Percentiles rank a stretch among this genome's conserved stretches.
These are phyloP conservation scores for Carterocephalus palaemon DNA, from an alignment of 2,888 invertebrate genomes.

Conservation along the genomic window DNA sequence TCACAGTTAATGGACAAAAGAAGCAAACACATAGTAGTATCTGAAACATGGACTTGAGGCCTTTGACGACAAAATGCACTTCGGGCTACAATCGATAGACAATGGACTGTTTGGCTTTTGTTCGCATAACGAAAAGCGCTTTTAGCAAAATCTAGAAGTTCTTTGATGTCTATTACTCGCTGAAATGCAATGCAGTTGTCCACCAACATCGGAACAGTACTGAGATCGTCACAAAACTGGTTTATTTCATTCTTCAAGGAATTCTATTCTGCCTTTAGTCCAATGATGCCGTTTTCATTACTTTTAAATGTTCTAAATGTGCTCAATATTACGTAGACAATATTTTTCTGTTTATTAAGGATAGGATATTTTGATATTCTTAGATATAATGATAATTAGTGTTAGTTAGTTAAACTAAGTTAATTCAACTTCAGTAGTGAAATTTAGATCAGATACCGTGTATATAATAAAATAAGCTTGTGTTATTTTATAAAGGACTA, in stretches of 20 bases:
- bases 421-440: too few relatives aligned
- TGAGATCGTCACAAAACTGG: slow-evolving; percentile 2
- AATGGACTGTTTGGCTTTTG: slow-evolving; percentile 71
- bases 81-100: slow-evolving; percentile 67
- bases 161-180: slow-evolving; percentile 55
- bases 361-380: too few relatives aligned
- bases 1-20: slow-evolving; percentile 20
- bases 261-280: slow-evolving; percentile 43
- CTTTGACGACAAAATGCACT: slow-evolving; percentile 72
- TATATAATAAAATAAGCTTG: too few relatives aligned
- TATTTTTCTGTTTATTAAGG: too few relatives aligned
- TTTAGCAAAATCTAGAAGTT: slow-evolving; percentile 47
- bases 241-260: slow-evolving; percentile 26
- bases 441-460: too few relatives aligned
- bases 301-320: neutral
- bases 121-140: slow-evolving; percentile 65
- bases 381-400: too few relatives aligned
- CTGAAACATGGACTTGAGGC: slow-evolving; percentile 40
- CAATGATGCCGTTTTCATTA: slow-evolving; percentile 9
- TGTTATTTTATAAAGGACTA: too few relatives aligned
- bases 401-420: too few relatives aligned
- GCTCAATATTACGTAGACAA: too few relatives aligned
- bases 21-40: slow-evolving; percentile 32
- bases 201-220: slow-evolving; percentile 1
- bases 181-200: slow-evolving; percentile 46